These are phyloP conservation scores for Callithrix jacchus DNA, from an alignment of 2,113 vertebrate species.

Conservation along the genomic window DNA sequence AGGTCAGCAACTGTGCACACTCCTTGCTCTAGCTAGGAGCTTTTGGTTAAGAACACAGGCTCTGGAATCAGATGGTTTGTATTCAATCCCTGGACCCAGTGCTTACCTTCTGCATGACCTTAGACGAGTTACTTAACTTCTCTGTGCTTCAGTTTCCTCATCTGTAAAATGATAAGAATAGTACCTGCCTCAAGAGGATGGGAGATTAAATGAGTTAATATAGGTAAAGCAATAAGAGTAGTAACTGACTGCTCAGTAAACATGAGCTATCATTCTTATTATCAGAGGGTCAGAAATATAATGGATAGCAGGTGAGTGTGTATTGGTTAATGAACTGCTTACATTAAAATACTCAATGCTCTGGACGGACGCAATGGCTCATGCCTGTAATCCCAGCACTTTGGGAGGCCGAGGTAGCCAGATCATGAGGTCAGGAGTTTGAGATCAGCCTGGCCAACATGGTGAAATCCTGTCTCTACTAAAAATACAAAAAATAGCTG, in stretches of 20 bases:
- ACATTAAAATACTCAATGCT: too few relatives aligned
- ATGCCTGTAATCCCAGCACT: too few relatives aligned
- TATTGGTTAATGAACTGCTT: neutral
- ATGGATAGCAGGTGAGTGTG: neutral
- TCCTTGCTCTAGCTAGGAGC: neutral
- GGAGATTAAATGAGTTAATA: constrained; percentile 28
- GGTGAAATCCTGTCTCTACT: too few relatives aligned
- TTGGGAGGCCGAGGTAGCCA: too few relatives aligned
- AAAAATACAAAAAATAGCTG: neutral
- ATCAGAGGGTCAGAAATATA: neutral
- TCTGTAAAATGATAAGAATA: constrained; percentile 26
- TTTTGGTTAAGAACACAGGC: neutral
- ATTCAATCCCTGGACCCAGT: neutral
- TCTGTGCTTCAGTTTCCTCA: neutral
- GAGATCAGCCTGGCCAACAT: too few relatives aligned
- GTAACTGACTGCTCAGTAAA: neutral
- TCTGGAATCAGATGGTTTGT: neutral
- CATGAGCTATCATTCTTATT: neutral
- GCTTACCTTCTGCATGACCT: neutral
- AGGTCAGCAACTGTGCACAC: neutral
- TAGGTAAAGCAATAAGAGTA: neutral
- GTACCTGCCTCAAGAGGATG: neutral
- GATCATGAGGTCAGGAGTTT: too few relatives aligned
- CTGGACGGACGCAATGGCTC: too few relatives aligned
- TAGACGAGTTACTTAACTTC: neutral